phyloP scores from a whole-genome alignment of 2,797 vertebrate genomes.

The Poecilia velifera region DNA sequence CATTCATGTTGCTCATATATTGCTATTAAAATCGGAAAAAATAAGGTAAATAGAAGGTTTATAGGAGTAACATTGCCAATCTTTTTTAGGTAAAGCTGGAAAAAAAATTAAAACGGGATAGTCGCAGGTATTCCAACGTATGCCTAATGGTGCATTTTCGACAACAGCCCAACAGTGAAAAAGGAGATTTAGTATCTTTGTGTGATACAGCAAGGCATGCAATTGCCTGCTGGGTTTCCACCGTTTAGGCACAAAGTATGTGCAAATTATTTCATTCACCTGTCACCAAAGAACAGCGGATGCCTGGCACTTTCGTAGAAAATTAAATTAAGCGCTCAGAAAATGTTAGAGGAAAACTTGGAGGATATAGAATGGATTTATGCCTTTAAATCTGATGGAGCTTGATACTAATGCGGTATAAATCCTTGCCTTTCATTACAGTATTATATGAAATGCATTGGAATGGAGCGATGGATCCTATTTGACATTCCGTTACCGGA shows the following conservation, averaged over 20 bases:
- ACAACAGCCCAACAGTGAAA: conserved; percentile 44
- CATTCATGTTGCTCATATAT: conserved; percentile 44
- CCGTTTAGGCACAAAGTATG: conserved; percentile 75
- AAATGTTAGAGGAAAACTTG: conserved; percentile 79
- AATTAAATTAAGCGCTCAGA: conserved; percentile 79
- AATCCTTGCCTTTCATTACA: conserved; percentile 80
- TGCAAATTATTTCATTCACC: conserved; percentile 82
- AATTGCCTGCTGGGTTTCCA: conserved; percentile 75
- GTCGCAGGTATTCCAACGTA: conserved; percentile 55
- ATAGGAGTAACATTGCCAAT: conserved; percentile 38
- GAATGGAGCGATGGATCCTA: conserved; percentile 78
- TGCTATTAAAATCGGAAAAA: conserved; percentile 33
- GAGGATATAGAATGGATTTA: conserved; percentile 81
- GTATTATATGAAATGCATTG: conserved; percentile 80
- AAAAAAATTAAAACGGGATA: conserved; percentile 49
- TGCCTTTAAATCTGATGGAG: conserved; percentile 83
- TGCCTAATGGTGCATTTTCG: conserved; percentile 54
- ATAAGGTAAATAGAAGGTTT: conserved; percentile 29
- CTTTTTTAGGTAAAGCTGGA: conserved; percentile 45
- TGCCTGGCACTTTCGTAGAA: conserved; percentile 72
- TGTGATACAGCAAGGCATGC: conserved; percentile 63
- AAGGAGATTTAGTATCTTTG: conserved; percentile 61
- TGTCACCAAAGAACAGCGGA: conserved; percentile 77
- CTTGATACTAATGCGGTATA: conserved; percentile 82
- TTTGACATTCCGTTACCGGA: conserved; percentile 81